Evolutionary conservation across 2,797 vertebrate species (phyloP), one percentile per base, ranked within the genome.

Genomic region (Channa striata): DNA sequence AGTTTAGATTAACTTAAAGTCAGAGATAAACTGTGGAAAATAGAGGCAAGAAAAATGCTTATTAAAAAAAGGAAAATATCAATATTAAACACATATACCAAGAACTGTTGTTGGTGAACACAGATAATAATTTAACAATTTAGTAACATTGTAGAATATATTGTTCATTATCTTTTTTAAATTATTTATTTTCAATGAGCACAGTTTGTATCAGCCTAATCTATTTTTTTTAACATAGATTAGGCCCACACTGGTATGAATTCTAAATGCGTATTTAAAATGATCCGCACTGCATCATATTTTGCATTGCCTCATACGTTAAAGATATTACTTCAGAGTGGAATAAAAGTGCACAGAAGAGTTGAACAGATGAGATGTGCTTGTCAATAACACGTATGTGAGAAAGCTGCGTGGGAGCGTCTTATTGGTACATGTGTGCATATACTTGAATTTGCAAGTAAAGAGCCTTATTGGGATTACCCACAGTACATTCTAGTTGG

Each of bases 401-500:
- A 86, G 85, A 90, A 93, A 92, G 91, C 90, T 75, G 89, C 89
- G 90, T 94, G 93, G 92, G 93, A 94, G 93, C 91, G 90, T 93
- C 88, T 93, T 93, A 91, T 90, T 77, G 69, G 88, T 91, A 91
- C 86, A 91, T 91, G 82, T 90, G 82, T 87, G 88, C 82, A 74
- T 92, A 88, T 83, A 89, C 88, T 92, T 91, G 80, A 91, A 90
- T 94, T 92, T 93, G 91, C 86, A 88, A 91, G 89, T 87, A 91
- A 91, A 91, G 83, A 90, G 91, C 87, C 90, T 93, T 90, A 89
- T 92, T 93, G 92, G 92, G 93, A 94, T 94, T 94, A 94, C 85
- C 80, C 85, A 84, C 69, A 86, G 90, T 92, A 93, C 92, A 92
- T 94, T 95, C 92, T 93, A 77, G 90, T 92, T 87, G 69, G 81